Evolutionary conservation across 2,888 invertebrate species (phyloP).

Genomic region (Hypomecis atomaria): DNA sequence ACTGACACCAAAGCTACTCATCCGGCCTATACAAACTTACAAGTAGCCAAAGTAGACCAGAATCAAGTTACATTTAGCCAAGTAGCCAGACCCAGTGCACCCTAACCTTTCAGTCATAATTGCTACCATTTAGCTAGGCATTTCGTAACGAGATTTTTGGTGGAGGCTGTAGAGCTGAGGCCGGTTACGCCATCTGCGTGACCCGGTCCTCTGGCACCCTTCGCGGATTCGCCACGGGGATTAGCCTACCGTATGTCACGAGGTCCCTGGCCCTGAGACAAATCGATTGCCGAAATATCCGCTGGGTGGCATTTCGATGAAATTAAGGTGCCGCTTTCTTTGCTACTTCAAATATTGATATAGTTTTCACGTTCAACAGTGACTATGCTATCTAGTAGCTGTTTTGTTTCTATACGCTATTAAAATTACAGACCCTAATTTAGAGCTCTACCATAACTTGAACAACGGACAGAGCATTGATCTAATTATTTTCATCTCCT

Average conservation of each 20-base stretch:
- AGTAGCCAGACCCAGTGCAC: conserved; percentile 15
- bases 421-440: no score
- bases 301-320: neutral
- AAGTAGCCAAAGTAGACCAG: neutral
- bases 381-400: neutral
- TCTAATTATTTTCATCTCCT: no score
- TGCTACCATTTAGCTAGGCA: conserved; percentile 38
- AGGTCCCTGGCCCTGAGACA: conserved; percentile 38
- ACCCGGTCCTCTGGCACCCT: conserved; percentile 56
- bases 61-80: neutral
- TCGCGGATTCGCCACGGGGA: conserved; percentile 62
- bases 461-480: no score
- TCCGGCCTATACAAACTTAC: neutral
- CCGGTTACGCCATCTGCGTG: conserved; percentile 56
- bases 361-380: neutral
- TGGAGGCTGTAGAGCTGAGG: conserved; percentile 42
- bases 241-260: conserved; percentile 52
- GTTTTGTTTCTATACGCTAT: no score
- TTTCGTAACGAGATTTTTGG: conserved; percentile 49
- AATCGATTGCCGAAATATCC: conserved; percentile 21
- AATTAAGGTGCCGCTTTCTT: conserved; percentile 1
- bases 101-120: conserved; percentile 35
- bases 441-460: no score
- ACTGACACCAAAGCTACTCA: no score
- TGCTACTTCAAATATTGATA: neutral